Percentiles rank a stretch among this genome's conserved stretches.
Evolutionary conservation across 2,888 invertebrate species (phyloP).

Genomic region (Shargacucullia verbasci): DNA sequence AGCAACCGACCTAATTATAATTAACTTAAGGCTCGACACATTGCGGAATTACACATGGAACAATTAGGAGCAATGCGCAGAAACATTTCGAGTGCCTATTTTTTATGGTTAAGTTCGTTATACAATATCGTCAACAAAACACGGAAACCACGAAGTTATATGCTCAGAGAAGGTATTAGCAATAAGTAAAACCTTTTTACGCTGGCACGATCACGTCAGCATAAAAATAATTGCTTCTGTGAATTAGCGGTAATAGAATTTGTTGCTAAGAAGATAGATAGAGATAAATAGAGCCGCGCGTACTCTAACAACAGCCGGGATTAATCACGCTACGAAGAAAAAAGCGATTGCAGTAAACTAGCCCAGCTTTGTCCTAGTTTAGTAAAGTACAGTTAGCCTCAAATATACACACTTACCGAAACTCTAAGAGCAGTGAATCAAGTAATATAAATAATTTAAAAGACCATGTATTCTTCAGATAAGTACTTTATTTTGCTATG

Average conservation of each 20-base stretch:
- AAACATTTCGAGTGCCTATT: no score
- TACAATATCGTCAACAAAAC: neutral
- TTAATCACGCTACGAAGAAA: conserved; percentile 23
- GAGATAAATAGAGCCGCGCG: conserved; percentile 22
- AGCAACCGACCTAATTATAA: conserved; percentile 45
- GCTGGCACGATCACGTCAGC: conserved; percentile 34
- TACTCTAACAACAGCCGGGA: conserved; percentile 5
- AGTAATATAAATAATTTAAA: no score
- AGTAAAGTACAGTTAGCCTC: no score
- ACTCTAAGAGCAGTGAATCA: no score
- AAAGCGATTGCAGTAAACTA: conserved; percentile 11
- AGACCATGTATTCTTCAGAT: no score
- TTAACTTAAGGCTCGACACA: conserved; percentile 38
- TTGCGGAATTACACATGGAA: conserved; percentile 21
- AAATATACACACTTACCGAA: no score
- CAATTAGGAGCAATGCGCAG: conserved; percentile 2
- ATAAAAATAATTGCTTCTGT: conserved; percentile 35
- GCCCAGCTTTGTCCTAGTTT: conserved; percentile 2
- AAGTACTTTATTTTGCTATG: no score
- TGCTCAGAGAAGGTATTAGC: neutral
- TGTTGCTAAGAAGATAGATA: conserved; percentile 40
- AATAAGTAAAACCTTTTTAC: conserved; percentile 18
- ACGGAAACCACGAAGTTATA: conserved; percentile 5
- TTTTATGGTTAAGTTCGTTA: no score
- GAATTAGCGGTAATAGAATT: conserved; percentile 43